Evolutionary conservation across 1,140 invertebrate genomes (phyloP), one percentile per base, ranked within the genome.

Genomic region (Chironomus tepperi): DNA sequence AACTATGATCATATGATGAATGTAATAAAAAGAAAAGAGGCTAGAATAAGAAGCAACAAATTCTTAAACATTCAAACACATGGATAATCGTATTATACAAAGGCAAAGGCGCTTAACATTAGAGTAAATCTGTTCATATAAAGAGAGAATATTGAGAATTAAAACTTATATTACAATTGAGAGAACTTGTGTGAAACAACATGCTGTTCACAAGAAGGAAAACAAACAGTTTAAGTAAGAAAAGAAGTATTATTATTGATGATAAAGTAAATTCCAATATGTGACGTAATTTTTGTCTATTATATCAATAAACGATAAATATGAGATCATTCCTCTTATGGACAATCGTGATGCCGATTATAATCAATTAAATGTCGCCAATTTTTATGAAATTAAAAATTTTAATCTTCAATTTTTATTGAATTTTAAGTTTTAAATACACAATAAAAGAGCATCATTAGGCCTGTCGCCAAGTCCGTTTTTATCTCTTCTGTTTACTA

Each of bases 51-150:
- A n/a, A 57, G 47, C 1, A 34, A 34, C 24, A 34, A n/a, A n/a
- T n/a, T n/a, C 24, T 34, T 34, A 57, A 57, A 57, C 47, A 57
- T 57, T 57, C 47, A 57, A 57, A 57, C 47, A 57, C 47, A 57
- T 57, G 47, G 47, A 57, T 57, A 57, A 15, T 34, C 24, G 24
- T 57, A 10, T 57, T 57, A 12, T 57, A 57, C 47, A 57, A 5
- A 15, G 12, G 15, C n/a, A 57, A 57, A 57, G 24, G 24, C 24
- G 24, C 24, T 34, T 34, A 34, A 34, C 24, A 34, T 34, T 34
- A 34, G 24, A 34, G 24, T 34, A 34, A 34, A 34, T 34, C 24
- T 34, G 24, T 34, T 34, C 24, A 34, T 57, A 3, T 47, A 57
- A 57, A 57, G 47, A 57, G 47, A 57, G 47, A 57, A 57, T 5